A percentile compares a stretch with the other conserved stretches of the same genome.
Evolutionary conservation across 2,888 invertebrate species (phyloP).

Genomic region (Metacarcinus magister): DNA sequence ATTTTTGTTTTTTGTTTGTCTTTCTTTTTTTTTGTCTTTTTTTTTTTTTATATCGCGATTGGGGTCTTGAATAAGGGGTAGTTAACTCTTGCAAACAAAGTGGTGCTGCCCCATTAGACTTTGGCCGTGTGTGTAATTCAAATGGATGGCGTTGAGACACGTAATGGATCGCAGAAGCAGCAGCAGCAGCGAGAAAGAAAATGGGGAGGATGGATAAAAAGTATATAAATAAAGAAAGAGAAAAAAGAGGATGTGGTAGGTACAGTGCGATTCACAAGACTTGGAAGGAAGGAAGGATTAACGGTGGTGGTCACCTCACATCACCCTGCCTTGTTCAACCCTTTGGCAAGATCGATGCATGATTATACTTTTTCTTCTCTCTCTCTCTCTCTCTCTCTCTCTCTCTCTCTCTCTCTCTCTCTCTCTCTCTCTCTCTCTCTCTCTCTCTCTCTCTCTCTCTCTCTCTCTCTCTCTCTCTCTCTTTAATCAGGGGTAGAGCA

Average conservation of each 20-base stretch:
- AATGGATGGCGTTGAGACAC: conserved; percentile 3
- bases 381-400: not conserved
- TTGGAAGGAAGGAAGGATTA: not conserved
- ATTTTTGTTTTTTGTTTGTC: not conserved
- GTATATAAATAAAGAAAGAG: not conserved
- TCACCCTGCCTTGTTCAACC: not conserved
- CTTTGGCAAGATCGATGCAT: not conserved
- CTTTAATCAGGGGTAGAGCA: too few relatives aligned
- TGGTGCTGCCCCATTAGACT: not conserved
- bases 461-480: too few relatives aligned
- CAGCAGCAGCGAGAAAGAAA: too few relatives aligned
- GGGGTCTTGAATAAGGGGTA: not conserved
- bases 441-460: too few relatives aligned
- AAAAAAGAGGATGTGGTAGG: not conserved
- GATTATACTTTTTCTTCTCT: not conserved
- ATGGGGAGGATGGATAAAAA: not conserved
- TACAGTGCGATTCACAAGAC: not conserved
- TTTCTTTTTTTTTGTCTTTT: not conserved
- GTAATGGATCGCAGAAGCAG: not conserved
- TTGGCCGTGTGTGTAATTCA: conserved; percentile 30
- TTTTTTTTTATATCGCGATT: too few relatives aligned
- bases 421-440: too few relatives aligned
- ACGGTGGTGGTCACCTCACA: not conserved
- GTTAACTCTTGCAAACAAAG: conserved; percentile 12
- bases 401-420: too few relatives aligned